Base-by-base conservation (phyloP, 2,113 vertebrate species). In the Cyprichromis sp. region DNA sequence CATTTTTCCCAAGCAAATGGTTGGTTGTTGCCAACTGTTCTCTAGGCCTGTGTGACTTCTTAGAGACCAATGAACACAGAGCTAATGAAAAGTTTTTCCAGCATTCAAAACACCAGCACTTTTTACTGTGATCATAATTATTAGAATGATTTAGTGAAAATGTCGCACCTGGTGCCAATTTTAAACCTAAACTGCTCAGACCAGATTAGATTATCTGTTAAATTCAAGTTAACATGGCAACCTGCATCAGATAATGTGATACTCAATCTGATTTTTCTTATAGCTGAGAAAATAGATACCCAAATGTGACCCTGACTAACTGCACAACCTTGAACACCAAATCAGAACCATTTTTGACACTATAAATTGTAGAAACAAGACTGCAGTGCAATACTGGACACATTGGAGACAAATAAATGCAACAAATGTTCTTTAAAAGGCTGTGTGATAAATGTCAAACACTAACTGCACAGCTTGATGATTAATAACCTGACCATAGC, bases 201-300 rank as follows among this genome's bases (percentile, higher is more conserved):
- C 13, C 21, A 45, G 21, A 71, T 68, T 68, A 68, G 7, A 42
- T 45, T 73, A 24, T 71, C 8, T 29, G 40, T 26, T 76, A 45
- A 17, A 0, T 17, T 76, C 42, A 2, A 76, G 14, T 47, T 76
- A 47, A 45, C 0, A 2, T 29, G 3, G 24, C 6, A 47, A 73
- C 42, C 68, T 73, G n/a, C 13, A 76, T 76, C 68, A 11, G 21
- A 2, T 47, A 76, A 76, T 11, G 24, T 29, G 40, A 76, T 29
- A 3, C 21, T 7, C 2, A 17, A 76, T 7, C 68, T 29, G 63
- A 1, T 0, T 71, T 1, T 76, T 29, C 24, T 76, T 19, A 45
- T 17, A 76, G 14, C 1, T 76, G 13, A 76, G 40, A 76, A 45
- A 76, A 76, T 10, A 16, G 21, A 76, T 26, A 73, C 21, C 36